A percentile compares a stretch with the other conserved stretches of the same genome.
Evolutionary conservation across 2,797 vertebrate genomes (phyloP).

Genomic region (Paguma larvata): DNA sequence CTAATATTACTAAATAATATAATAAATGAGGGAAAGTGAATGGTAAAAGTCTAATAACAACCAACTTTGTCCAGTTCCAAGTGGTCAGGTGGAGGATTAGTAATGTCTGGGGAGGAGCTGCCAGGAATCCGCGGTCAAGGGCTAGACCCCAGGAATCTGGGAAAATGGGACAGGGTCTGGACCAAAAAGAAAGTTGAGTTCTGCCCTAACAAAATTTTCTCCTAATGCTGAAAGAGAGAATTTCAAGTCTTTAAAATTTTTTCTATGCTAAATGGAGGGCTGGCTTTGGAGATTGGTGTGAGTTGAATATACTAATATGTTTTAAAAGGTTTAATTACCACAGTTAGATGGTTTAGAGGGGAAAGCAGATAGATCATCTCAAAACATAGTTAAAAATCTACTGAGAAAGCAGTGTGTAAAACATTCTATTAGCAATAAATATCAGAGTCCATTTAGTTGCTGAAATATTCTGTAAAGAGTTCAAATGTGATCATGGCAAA

Average conservation of each 20-base stretch:
- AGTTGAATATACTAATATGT: neutral
- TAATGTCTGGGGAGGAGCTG: neutral
- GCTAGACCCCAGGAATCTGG: neutral
- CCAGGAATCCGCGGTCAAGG: neutral
- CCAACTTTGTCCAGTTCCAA: neutral
- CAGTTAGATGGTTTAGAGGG: neutral
- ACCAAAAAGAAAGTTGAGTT: neutral
- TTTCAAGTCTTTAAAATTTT: neutral
- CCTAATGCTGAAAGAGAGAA: neutral
- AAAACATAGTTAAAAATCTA: conserved; percentile 21
- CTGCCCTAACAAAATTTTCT: neutral
- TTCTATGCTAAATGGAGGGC: neutral
- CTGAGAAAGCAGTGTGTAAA: neutral
- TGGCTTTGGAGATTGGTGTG: neutral
- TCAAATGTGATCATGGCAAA: neutral
- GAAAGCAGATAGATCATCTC: neutral
- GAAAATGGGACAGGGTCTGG: neutral
- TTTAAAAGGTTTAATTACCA: conserved; percentile 45
- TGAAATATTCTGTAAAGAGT: neutral
- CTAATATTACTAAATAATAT: neutral
- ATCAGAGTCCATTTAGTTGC: neutral
- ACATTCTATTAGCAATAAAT: neutral
- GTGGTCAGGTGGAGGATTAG: neutral
- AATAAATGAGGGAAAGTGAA: neutral
- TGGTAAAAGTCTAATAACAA: neutral